These are phyloP conservation scores for Cygnus buccinator DNA, from an alignment of 2,113 vertebrate species.

Conservation along the genomic window DNA sequence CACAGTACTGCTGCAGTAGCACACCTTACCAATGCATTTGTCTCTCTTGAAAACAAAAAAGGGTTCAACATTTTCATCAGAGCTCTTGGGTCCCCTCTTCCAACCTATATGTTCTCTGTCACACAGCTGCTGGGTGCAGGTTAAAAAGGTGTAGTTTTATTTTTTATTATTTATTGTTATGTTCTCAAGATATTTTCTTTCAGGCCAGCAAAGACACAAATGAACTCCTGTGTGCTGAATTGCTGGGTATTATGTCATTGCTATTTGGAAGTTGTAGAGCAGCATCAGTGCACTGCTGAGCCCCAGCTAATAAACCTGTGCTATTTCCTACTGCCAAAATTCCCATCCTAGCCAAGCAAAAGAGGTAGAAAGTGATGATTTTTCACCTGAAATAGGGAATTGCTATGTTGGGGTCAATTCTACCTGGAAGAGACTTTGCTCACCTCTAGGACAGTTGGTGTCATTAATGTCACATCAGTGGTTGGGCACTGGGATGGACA, in stretches of 20 bases:
- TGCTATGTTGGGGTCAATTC: neutral
- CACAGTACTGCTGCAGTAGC: neutral
- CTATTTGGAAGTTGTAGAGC: neutral
- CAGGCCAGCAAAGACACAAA: neutral
- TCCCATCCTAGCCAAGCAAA: neutral
- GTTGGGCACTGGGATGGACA: neutral
- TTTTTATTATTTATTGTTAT: neutral
- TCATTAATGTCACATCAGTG: neutral
- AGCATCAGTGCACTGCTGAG: neutral
- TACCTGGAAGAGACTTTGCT: neutral
- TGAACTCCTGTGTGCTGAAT: neutral
- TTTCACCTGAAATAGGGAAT: neutral
- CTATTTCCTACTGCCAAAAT: neutral
- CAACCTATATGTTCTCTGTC: neutral
- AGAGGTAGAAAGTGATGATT: neutral
- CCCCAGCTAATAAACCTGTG: neutral
- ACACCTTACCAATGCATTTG: accelerated
- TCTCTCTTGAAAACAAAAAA: neutral
- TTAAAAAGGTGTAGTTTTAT: neutral
- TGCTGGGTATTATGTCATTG: neutral
- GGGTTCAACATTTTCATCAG: neutral
- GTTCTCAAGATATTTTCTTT: neutral
- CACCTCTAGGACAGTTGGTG: neutral
- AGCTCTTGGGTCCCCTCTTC: neutral
- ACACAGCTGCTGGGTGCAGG: neutral